These are phyloP conservation scores for Cinclus cinclus DNA, from an alignment of 2,113 vertebrate species.

Conservation along the genomic window DNA sequence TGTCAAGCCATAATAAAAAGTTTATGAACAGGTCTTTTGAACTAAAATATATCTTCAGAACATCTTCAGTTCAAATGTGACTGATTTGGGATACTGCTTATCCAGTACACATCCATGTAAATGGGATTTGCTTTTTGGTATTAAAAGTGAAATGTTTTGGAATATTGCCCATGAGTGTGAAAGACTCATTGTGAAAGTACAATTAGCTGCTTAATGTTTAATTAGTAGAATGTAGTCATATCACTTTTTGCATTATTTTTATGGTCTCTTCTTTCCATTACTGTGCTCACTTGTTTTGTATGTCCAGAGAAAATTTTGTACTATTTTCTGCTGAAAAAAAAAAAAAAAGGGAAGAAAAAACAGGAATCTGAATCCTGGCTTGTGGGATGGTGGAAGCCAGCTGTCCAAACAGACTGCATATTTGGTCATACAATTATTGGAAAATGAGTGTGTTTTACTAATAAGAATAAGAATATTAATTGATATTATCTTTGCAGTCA, in stretches of 20 bases:
- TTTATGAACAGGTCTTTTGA: not conserved
- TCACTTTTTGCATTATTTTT: conserved; percentile 5
- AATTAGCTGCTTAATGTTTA: not conserved
- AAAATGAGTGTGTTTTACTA: conserved; percentile 3
- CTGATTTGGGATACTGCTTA: not conserved
- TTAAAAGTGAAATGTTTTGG: not conserved
- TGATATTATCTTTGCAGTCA: not conserved
- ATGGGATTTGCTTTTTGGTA: not conserved
- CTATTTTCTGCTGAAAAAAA: not conserved
- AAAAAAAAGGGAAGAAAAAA: not conserved
- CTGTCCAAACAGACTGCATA: conserved; percentile 23
- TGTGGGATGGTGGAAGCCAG: not conserved
- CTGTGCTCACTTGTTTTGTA: not conserved
- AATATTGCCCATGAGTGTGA: not conserved
- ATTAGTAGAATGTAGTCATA: not conserved
- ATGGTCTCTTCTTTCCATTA: not conserved
- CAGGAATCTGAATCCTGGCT: not conserved
- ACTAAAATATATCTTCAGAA: not conserved
- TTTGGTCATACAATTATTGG: not conserved
- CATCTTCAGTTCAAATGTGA: not conserved
- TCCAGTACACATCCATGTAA: not conserved
- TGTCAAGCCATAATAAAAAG: not conserved
- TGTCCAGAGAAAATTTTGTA: not conserved
- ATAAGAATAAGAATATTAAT: not conserved
- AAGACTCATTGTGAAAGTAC: not conserved